These are phyloP conservation scores for Penaeus chinensis DNA, from an alignment of 1,140 invertebrate species.

Conservation along the genomic window DNA sequence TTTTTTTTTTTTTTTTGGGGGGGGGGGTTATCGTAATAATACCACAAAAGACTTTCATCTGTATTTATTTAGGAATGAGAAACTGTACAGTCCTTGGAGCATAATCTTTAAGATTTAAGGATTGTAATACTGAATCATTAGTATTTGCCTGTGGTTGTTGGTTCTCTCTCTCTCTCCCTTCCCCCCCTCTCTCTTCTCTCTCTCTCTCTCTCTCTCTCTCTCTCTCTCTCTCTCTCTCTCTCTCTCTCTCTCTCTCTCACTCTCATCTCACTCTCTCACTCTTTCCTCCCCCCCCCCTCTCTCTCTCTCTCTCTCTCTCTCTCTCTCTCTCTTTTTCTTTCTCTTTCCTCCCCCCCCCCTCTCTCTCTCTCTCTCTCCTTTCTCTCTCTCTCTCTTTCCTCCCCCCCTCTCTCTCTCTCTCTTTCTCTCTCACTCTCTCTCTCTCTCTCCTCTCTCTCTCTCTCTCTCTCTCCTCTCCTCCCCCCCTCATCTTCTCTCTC, in stretches of 20 bases:
- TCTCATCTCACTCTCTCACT: too few relatives aligned
- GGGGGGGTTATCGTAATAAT: too few relatives aligned
- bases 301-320: conserved; percentile 11
- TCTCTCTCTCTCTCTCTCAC: too few relatives aligned
- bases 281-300: not conserved
- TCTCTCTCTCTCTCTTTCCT: not conserved
- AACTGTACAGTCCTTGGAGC: not conserved
- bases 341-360: not conserved
- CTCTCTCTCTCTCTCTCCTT: not conserved
- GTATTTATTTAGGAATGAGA: not conserved
- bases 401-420: too few relatives aligned
- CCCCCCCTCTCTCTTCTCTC: too few relatives aligned
- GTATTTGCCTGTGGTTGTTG: not conserved
- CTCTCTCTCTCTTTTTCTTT: not conserved
- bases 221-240: too few relatives aligned
- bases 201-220: too few relatives aligned
- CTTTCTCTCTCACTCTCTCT: too few relatives aligned
- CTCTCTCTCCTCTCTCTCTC: too few relatives aligned
- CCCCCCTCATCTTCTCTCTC: too few relatives aligned
- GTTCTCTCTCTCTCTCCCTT: not conserved
- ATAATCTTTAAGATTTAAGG: not conserved
- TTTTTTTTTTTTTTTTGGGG: too few relatives aligned
- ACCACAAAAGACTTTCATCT: not conserved
- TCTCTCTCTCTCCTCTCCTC: too few relatives aligned
- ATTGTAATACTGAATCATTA: not conserved